These are phyloP conservation scores for Augiades crinisus DNA, from an alignment of 2,888 invertebrate species.

Conservation along the genomic window DNA sequence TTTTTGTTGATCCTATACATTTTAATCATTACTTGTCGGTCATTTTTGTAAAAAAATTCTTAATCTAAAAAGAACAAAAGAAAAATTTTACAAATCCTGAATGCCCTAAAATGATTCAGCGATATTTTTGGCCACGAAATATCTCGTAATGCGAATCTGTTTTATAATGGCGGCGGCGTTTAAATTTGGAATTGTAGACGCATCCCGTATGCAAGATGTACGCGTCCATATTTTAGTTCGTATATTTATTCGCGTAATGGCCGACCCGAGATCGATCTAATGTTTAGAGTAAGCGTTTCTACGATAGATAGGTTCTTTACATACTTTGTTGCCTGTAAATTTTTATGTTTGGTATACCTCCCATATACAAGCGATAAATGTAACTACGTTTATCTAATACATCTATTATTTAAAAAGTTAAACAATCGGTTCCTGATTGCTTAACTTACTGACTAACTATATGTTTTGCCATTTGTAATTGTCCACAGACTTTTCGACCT, in stretches of 20 bases:
- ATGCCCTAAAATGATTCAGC: conserved; percentile 11
- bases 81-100: conserved; percentile 1
- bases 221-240: conserved; percentile 40
- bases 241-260: conserved; percentile 33
- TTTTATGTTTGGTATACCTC: no score
- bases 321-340: conserved; percentile 5
- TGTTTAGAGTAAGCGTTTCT: conserved; percentile 9
- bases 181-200: conserved; percentile 51
- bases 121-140: conserved; percentile 21
- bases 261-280: conserved; percentile 9
- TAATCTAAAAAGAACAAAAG: not conserved
- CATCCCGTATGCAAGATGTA: conserved; percentile 42
- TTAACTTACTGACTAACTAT: no score
- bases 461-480: no score
- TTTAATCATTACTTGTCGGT: no score
- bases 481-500: no score
- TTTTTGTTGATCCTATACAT: no score
- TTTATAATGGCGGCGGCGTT: conserved; percentile 45
- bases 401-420: no score
- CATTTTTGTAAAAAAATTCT: not conserved
- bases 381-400: no score
- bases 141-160: conserved; percentile 34
- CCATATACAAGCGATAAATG: no score
- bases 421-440: no score
- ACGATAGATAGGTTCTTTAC: not conserved